Base-by-base conservation (phyloP, 2,797 vertebrate species). In the Cyclura pinguis region DNA sequence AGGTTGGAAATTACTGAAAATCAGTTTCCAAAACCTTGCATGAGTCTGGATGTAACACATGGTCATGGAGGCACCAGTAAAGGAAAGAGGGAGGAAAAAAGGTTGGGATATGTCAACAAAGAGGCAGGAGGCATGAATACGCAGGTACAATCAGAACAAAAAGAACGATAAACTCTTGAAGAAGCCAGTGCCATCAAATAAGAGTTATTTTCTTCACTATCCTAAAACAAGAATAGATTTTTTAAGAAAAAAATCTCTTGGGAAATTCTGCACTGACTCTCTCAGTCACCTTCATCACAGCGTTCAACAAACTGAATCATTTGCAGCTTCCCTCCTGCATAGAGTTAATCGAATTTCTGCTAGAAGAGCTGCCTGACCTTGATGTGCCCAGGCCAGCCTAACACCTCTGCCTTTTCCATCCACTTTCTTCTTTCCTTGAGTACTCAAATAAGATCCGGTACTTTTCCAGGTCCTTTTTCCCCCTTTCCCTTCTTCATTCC, bases 311-410 rank as follows among this genome's bases (percentile, higher is more conserved):
- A 69, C 59, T 69, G 47, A 42, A 89, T 35, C 20, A 38, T 78
- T 69, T 89, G 59, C 74, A 69, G 24, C 38, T 67, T 80, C 72
- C 64, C 27, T 85, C 22, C 22, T 85, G 74, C 76, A 85, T n/a
- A 42, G 32, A 69, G 52, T 55, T 78, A 62, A 85, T 80, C 82
- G 64, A 50, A 76, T 76, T 76, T 89, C 82, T 76, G 18, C 50
- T 76, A 38, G 42, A 87, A 82, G 18, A 80, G 2, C 20, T 89
- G 55, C 47, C 64, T 88, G 78, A 82, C n/a, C 64, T 80, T 85
- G 35, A 72, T 89, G 47, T 42, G 52, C 35, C 83, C 64, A 72
- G 22, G n/a, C 52, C 72, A 35, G 14, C 64, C 18, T 72, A 50
- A 14, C 52, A 82, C 7, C 50, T 57, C n/a, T 72, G 24, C 62